phyloP scores from a whole-genome alignment of 2,888 invertebrate species.

The Apotomis betuletana region DNA sequence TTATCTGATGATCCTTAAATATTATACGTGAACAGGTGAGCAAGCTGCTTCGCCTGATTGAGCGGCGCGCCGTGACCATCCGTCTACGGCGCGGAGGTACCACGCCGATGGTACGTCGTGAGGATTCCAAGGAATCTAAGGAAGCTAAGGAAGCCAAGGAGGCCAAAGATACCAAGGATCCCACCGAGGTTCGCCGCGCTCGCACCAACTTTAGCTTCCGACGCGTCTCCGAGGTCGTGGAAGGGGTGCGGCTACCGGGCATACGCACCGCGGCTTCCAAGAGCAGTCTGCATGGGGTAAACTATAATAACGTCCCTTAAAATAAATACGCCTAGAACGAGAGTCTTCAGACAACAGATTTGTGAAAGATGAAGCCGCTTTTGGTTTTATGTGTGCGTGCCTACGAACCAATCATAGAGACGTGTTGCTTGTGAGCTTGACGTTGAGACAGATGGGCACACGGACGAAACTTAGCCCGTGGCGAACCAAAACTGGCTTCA shows the following conservation, averaged over 20 bases:
- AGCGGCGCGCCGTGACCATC: conserved; percentile 76
- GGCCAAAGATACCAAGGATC: conserved; percentile 44
- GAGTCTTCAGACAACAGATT: too few relatives aligned
- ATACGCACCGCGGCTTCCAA: conserved; percentile 70
- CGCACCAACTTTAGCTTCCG: conserved; percentile 74
- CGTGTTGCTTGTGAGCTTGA: too few relatives aligned
- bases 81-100: conserved; percentile 72
- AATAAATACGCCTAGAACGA: too few relatives aligned
- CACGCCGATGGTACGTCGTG: conserved; percentile 51
- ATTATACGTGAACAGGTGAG: conserved; percentile 59
- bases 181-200: conserved; percentile 54
- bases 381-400: too few relatives aligned
- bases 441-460: too few relatives aligned
- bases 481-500: too few relatives aligned
- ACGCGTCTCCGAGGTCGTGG: conserved; percentile 81
- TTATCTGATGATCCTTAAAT: too few relatives aligned
- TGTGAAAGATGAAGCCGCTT: too few relatives aligned
- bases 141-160: too few relatives aligned
- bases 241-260: conserved; percentile 75
- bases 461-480: too few relatives aligned
- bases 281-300: conserved; percentile 62
- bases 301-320: not conserved
- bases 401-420: too few relatives aligned
- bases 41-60: conserved; percentile 72
- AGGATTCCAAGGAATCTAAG: conserved; percentile 44